phyloP scores from a whole-genome alignment of 1,140 invertebrate species.

The Ceratina japonica region DNA sequence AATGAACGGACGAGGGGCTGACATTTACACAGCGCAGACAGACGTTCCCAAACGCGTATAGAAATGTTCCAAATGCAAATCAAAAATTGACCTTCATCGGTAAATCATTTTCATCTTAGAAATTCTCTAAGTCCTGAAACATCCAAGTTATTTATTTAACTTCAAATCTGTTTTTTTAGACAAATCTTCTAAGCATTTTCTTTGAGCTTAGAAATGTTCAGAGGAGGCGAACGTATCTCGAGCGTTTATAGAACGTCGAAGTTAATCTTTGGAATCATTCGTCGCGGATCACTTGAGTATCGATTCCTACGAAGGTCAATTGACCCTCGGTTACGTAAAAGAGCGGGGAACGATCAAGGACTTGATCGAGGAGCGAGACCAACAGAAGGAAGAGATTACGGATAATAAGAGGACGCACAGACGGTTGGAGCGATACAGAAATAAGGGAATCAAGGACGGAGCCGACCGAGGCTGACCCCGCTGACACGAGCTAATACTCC shows the following conservation, averaged over 20 bases:
- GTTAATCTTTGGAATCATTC: background rate
- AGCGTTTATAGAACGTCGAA: too few species aligned
- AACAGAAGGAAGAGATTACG: background rate
- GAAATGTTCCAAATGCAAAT: background rate
- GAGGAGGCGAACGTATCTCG: too few species aligned
- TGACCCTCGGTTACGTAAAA: background rate
- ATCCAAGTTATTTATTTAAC: too few species aligned
- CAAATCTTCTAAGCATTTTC: too few species aligned
- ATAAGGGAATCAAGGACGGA: background rate
- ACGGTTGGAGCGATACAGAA: too few species aligned
- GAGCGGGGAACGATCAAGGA: too few species aligned
- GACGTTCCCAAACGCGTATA: background rate
- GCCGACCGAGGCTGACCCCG: background rate
- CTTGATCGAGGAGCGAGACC: background rate
- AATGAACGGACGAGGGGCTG: slow-evolving; percentile 7
- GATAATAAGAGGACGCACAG: background rate
- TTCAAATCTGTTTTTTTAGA: too few species aligned
- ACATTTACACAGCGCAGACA: slow-evolving; percentile 29
- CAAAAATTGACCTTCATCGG: too few species aligned
- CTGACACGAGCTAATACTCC: background rate
- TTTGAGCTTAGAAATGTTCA: too few species aligned
- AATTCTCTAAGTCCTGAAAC: background rate
- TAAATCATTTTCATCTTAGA: too few species aligned
- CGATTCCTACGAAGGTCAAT: slow-evolving; percentile 8
- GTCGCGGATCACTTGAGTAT: background rate